phyloP scores from a whole-genome alignment of 2,113 vertebrate genomes.

The Delphinapterus leucas region DNA sequence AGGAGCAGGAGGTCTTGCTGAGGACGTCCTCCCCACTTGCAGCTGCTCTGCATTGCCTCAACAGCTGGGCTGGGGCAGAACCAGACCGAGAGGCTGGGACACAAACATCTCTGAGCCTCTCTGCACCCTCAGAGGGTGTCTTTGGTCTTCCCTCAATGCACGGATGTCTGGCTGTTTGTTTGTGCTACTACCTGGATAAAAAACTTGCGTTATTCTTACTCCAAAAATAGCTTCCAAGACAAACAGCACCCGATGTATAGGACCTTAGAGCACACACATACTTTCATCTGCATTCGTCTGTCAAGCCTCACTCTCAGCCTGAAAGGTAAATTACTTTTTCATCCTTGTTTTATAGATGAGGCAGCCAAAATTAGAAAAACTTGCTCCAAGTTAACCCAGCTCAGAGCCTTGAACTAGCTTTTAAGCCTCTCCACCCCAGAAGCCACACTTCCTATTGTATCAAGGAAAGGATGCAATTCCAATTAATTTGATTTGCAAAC shows the following conservation, averaged over 20 bases:
- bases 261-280: background rate
- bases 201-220: background rate
- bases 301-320: background rate
- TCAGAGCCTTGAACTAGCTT: no score
- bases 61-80: background rate
- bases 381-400: background rate
- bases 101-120: no score
- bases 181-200: background rate
- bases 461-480: background rate
- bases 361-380: background rate
- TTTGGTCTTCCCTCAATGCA: background rate
- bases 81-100: background rate
- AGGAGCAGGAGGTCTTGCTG: background rate
- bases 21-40: background rate
- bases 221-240: slow-evolving; percentile 25
- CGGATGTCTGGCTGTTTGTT: background rate
- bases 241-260: background rate
- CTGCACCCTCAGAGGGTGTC: background rate
- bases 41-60: background rate
- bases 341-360: background rate
- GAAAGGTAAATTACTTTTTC: background rate
- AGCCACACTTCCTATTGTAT: background rate
- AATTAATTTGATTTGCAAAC: background rate
- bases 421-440: background rate
- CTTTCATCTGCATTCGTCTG: background rate